These are phyloP conservation scores for Natrix natrix DNA, from an alignment of 2,797 vertebrate genomes.

Conservation along the genomic window DNA sequence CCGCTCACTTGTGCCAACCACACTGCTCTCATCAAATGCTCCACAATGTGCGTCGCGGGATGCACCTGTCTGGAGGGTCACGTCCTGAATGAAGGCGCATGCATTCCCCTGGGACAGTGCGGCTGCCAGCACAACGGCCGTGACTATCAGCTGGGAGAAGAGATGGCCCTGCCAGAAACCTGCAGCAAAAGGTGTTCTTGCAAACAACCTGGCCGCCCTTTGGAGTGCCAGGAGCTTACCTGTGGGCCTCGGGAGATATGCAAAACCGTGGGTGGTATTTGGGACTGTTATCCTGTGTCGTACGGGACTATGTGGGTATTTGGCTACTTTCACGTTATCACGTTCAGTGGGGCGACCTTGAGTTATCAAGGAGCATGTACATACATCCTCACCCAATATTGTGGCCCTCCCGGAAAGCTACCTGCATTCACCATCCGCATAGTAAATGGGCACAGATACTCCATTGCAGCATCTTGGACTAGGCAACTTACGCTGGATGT, in stretches of 20 bases:
- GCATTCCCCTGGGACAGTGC: neutral
- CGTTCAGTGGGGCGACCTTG: conserved; percentile 67
- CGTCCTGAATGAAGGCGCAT: neutral
- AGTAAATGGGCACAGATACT: neutral
- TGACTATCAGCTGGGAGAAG: conserved; percentile 10
- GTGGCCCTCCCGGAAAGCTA: conserved; percentile 56
- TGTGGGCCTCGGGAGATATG: conserved; percentile 16
- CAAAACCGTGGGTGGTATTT: neutral
- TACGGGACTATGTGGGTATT: neutral
- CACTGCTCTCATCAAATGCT: neutral
- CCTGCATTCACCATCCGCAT: neutral
- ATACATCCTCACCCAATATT: conserved; percentile 7
- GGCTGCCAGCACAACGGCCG: conserved; percentile 29
- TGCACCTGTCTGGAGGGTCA: conserved; percentile 22
- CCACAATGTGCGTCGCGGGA: neutral
- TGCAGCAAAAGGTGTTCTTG: conserved; percentile 30
- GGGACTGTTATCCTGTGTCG: conserved; percentile 14
- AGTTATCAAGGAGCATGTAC: neutral
- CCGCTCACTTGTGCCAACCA: neutral
- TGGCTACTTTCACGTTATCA: conserved; percentile 71
- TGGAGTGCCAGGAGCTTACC: neutral
- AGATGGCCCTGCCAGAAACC: conserved; percentile 1
- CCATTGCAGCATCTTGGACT: neutral
- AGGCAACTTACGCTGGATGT: neutral
- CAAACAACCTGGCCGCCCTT: neutral